Conservation (phyloP, 2,888 invertebrate species). For the Scaptomyza flava region DNA sequence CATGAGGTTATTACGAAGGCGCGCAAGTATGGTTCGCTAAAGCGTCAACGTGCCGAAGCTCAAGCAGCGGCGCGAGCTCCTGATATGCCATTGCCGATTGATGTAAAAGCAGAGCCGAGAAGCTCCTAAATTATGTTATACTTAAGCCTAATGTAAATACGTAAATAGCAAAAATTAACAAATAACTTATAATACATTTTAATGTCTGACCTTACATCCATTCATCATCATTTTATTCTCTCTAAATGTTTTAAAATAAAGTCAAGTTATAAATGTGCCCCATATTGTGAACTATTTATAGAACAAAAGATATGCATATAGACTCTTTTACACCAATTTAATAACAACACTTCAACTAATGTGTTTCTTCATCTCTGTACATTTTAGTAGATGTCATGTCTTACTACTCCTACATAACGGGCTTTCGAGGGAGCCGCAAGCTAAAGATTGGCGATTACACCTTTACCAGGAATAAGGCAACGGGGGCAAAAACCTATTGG, state of each 20-base stretch:
- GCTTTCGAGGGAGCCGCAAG: slow-evolving; percentile 84
- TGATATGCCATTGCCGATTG: slow-evolving; percentile 11
- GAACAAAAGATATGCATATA: slow-evolving; percentile 2
- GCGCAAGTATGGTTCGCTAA: slow-evolving; percentile 84
- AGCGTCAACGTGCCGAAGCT: slow-evolving; percentile 70
- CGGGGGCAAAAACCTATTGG: slow-evolving; percentile 84
- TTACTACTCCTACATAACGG: slow-evolving; percentile 83
- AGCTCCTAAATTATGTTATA: slow-evolving; percentile 40
- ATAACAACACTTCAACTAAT: slow-evolving; percentile 50
- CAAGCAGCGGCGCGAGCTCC: slow-evolving; percentile 58
- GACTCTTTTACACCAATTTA: slow-evolving; percentile 1
- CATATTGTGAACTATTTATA: slow-evolving; percentile 25
- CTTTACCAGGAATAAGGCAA: slow-evolving; percentile 84
- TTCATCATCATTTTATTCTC: slow-evolving; percentile 11
- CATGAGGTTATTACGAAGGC: slow-evolving; percentile 84
- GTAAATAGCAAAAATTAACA: slow-evolving; percentile 18
- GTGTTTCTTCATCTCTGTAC: slow-evolving; percentile 24
- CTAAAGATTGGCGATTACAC: slow-evolving; percentile 84
- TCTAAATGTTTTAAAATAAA: slow-evolving; percentile 58
- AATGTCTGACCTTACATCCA: slow-evolving; percentile 8
- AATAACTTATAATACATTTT: not conserved
- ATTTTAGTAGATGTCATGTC: slow-evolving; percentile 63
- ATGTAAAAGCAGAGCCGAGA: slow-evolving; percentile 28
- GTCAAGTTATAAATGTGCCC: slow-evolving; percentile 42
- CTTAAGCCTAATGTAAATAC: slow-evolving; percentile 62